These are phyloP conservation scores for Pandemis heparana DNA, from an alignment of 2,888 invertebrate species.

Conservation along the genomic window DNA sequence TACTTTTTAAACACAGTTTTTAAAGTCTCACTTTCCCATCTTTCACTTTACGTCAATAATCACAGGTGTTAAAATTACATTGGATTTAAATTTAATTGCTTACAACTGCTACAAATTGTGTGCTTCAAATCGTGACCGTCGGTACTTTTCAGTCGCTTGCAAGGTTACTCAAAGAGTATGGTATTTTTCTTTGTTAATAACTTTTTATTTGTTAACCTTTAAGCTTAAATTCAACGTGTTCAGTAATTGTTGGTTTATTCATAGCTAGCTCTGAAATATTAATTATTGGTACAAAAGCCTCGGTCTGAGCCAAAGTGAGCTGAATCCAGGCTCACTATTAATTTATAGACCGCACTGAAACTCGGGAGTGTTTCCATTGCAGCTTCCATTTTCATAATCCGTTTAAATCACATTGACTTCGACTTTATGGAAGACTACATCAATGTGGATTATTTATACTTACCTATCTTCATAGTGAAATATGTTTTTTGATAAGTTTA, in stretches of 20 bases:
- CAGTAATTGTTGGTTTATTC: conserved; percentile 27
- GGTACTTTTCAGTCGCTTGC: background rate
- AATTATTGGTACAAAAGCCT: conserved; percentile 41
- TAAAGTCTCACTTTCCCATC: background rate
- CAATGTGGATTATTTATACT: background rate
- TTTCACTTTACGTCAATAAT: background rate
- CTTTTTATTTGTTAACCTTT: no score
- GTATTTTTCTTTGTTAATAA: no score
- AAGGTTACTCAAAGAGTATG: conserved; percentile 26
- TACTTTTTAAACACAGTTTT: background rate
- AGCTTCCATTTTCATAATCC: conserved; percentile 52
- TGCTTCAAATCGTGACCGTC: background rate
- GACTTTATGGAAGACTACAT: background rate
- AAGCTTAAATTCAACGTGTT: conserved; percentile 27
- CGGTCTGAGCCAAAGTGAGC: conserved; percentile 13
- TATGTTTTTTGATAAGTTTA: conserved; percentile 3
- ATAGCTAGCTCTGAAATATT: conserved; percentile 42
- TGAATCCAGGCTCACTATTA: conserved; percentile 53
- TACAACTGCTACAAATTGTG: conserved; percentile 6
- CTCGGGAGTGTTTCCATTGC: conserved; percentile 47
- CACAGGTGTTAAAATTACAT: background rate
- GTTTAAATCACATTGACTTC: conserved; percentile 15
- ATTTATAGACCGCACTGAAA: conserved; percentile 62
- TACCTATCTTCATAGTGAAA: no score
- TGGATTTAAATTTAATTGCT: background rate